Percentiles rank a stretch among this genome's conserved stretches.
phyloP scores from a whole-genome alignment of 2,113 vertebrate species.

The Macrotis lagotis region DNA sequence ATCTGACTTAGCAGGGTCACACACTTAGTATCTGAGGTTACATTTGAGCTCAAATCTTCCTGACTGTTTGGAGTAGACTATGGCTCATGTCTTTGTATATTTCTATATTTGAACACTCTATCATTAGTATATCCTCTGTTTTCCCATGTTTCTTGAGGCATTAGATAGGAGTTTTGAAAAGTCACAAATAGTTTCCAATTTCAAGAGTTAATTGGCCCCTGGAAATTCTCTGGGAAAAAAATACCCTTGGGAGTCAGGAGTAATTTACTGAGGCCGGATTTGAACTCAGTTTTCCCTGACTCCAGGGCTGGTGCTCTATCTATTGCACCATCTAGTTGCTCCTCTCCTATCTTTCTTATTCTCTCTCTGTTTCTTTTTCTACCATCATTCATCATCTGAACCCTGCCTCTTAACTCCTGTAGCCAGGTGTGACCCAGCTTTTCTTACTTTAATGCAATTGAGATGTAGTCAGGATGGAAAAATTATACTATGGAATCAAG shows the following conservation, averaged over 20 bases:
- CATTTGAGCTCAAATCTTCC: neutral
- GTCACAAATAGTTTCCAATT: neutral
- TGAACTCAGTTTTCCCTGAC: too few species aligned
- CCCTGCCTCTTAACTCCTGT: neutral
- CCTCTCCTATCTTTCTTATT: neutral
- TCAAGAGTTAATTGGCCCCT: neutral
- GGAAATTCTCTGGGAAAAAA: neutral
- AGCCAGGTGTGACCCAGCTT: neutral
- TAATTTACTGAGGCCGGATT: too few species aligned
- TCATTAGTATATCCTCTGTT: too few species aligned
- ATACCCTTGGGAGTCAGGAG: neutral
- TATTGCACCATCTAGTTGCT: too few species aligned
- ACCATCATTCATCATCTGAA: neutral
- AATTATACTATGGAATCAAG: neutral
- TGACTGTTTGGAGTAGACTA: too few species aligned
- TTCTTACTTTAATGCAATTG: neutral
- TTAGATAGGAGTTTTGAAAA: neutral
- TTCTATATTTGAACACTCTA: too few species aligned
- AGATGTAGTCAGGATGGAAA: neutral
- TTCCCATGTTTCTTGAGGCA: neutral
- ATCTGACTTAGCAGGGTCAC: neutral
- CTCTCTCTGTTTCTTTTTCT: neutral
- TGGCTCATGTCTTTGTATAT: too few species aligned
- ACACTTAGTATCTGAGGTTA: neutral
- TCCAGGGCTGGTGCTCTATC: too few species aligned